These are phyloP conservation scores for Nematostella vectensis DNA, from an alignment of 92 coral and sea anemone genomes.

Conservation along the genomic window DNA sequence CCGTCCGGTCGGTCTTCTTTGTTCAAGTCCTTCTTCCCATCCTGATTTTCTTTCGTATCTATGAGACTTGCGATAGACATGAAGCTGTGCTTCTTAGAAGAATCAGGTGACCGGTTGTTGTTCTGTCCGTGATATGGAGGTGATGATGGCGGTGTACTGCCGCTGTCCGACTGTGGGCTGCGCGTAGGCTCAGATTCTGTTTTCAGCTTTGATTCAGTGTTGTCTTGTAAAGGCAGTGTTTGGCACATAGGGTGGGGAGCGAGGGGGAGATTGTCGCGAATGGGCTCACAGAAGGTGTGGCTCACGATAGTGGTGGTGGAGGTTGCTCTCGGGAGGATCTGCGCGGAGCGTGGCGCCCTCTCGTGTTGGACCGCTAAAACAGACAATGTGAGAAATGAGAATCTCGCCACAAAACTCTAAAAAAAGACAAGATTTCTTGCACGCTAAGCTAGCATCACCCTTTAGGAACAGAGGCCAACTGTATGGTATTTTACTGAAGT, in stretches of 20 bases:
- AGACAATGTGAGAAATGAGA: too few species aligned
- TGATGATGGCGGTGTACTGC: conserved; percentile 39
- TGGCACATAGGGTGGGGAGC: conserved; percentile 12
- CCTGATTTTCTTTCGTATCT: conserved; percentile 37
- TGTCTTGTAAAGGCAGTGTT: conserved; percentile 11
- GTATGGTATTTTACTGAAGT: too few species aligned
- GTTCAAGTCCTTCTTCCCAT: conserved; percentile 28
- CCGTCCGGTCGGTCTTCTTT: conserved; percentile 8
- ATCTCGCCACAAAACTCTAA: too few species aligned
- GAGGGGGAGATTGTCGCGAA: conserved; percentile 21
- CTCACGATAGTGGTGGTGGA: conserved; percentile 28
- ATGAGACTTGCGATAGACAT: conserved; percentile 64
- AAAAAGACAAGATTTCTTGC: too few species aligned
- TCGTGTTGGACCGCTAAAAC: conserved; percentile 95
- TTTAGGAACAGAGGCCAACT: too few species aligned
- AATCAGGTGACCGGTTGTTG: conserved; percentile 73
- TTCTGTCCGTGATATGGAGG: conserved; percentile 72
- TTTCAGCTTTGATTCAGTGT: conserved; percentile 12
- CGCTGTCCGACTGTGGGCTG: conserved; percentile 28
- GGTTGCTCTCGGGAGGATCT: conserved; percentile 48
- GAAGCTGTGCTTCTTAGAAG: conserved; percentile 73
- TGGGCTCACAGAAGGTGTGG: conserved; percentile 33
- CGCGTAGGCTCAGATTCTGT: conserved; percentile 9
- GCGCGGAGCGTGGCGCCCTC: conserved; percentile 93
- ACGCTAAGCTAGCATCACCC: too few species aligned